phyloP scores from a whole-genome alignment of 2,797 vertebrate genomes.

The Syngnathus acus region DNA sequence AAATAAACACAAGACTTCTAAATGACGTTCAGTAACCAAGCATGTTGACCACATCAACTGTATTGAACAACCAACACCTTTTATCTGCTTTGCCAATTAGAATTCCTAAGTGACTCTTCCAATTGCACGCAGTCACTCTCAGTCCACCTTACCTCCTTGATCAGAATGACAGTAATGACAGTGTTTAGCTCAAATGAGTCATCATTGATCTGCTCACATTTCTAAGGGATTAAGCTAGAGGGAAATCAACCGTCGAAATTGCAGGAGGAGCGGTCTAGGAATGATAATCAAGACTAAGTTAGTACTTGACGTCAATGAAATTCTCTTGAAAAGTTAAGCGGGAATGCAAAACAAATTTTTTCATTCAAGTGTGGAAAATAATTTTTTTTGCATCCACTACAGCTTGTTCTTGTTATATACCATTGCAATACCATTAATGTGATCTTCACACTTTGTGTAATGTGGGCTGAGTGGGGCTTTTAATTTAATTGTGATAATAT shows the following conservation, averaged over 20 bases:
- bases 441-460: no score
- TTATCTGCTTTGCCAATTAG: slow-evolving; percentile 29
- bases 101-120: slow-evolving; percentile 33
- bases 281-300: neutral
- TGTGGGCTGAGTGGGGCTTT: no score
- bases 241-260: slow-evolving; percentile 32
- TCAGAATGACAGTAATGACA: slow-evolving; percentile 46
- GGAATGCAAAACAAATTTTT: neutral
- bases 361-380: no score
- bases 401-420: no score
- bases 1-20: neutral
- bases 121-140: slow-evolving; percentile 7
- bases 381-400: no score
- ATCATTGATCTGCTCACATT: slow-evolving; percentile 17
- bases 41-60: neutral
- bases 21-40: neutral
- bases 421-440: no score
- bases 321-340: neutral
- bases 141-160: slow-evolving; percentile 27
- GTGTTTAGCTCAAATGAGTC: slow-evolving; percentile 34
- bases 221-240: slow-evolving; percentile 36
- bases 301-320: neutral
- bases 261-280: neutral
- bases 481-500: no score
- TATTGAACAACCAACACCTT: slow-evolving; percentile 22